Evolutionary conservation across 2,113 vertebrate genomes (phyloP), one percentile per base, ranked within the genome.

Genomic region (Tilapia sparmanii): DNA sequence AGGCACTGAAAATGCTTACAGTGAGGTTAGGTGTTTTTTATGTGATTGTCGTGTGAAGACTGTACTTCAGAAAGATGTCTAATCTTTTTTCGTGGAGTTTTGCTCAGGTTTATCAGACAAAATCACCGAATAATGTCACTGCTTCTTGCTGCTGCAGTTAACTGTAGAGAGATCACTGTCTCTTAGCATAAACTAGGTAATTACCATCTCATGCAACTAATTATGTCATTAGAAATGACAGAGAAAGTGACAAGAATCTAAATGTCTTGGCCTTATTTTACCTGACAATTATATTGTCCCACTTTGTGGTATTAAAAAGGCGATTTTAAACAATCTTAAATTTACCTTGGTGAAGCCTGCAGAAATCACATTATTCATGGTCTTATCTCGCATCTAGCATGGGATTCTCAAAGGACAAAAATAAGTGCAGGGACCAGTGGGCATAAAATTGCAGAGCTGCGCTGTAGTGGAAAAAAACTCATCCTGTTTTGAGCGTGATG

Each of bases 371-470:
- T 85, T 83, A 83, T 42, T 83, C 38, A 59, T 8, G 71, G 7
- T 55, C 29, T n/a, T 16, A 24, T 53, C 55, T 53, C 29, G 1
- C 8, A 19, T 73, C 11, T 29, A 33, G 18, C 31, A 16, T 35
- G 18, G 7, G 47, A 83, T 31, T 85, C 59, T 76, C 71, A 55
- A 29, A 26, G 82, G 87, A 29, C 19, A 29, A 1, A 10, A 54
- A 66, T 57, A 18, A 54, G 57, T 61, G 33, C 55, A 47, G 5
- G 55, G 63, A 38, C 78, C 82, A 90, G 45, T 59, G 82, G 50
- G 80, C 57, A 19, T 76, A 54, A 86, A 84, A 71, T 73, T 24
- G 7, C 52, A 86, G 80, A 50, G 66, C 55, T 84, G 47, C 3
- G 1, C 50, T 57, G 68, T 18, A 8, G 45, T 47, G 66, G 31